These are phyloP conservation scores for Ammospiza maritima DNA, from an alignment of 2,797 vertebrate genomes.

Conservation along the genomic window DNA sequence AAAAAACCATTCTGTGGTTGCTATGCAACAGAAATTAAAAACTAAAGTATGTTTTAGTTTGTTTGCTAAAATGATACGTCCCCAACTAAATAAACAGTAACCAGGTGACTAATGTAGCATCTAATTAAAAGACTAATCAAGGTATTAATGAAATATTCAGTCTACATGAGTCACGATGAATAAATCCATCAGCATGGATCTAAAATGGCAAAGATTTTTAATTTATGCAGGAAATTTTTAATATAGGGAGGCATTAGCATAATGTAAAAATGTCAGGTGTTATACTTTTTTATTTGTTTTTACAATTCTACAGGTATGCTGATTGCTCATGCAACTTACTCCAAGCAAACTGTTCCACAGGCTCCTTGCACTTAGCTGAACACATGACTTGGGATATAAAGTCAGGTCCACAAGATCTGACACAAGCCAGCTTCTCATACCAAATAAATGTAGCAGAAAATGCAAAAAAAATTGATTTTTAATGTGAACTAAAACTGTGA, in stretches of 20 bases:
- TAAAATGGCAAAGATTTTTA: background rate
- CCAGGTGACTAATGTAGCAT: constrained; percentile 45
- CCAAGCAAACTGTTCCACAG: background rate
- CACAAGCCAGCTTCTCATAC: background rate
- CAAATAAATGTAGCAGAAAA: background rate
- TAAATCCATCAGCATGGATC: background rate
- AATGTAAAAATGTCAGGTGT: background rate
- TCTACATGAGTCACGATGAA: background rate
- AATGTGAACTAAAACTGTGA: background rate
- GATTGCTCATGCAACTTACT: background rate
- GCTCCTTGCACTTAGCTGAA: background rate
- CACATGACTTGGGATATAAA: background rate
- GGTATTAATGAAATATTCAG: constrained; percentile 29
- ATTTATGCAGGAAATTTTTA: background rate
- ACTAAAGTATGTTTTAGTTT: constrained; percentile 35
- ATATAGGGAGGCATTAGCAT: background rate
- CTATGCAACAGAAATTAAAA: constrained; percentile 33
- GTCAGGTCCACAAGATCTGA: background rate
- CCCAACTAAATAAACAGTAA: constrained; percentile 42
- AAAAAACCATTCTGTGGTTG: constrained; percentile 25
- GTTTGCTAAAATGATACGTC: background rate
- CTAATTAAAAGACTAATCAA: constrained; percentile 46
- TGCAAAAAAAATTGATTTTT: background rate
- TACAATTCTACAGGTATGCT: background rate
- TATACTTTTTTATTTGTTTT: background rate